Evolutionary conservation across 2,113 vertebrate genomes (phyloP).

Genomic region (Morone saxatilis): DNA sequence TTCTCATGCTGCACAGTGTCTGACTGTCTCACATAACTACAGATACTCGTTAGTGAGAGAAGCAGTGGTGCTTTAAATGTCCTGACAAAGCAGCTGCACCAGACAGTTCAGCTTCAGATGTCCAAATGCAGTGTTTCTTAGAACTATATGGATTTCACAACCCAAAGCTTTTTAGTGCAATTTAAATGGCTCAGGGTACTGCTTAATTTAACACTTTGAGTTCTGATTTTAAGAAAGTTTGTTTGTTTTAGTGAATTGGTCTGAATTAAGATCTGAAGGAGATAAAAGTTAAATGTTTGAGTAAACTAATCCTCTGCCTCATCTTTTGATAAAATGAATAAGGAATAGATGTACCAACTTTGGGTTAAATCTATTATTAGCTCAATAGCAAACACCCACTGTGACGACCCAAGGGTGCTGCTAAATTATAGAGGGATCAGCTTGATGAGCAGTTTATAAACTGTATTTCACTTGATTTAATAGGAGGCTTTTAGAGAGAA

Average conservation of each 20-base stretch:
- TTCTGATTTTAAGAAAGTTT: neutral
- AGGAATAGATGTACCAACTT: no score
- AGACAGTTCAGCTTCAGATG: neutral
- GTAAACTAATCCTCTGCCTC: neutral
- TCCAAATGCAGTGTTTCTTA: neutral
- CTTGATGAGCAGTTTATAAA: neutral
- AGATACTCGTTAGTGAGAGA: conserved; percentile 23
- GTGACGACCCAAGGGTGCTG: neutral
- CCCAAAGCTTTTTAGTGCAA: neutral
- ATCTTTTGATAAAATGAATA: no score
- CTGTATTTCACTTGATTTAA: neutral
- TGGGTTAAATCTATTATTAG: neutral
- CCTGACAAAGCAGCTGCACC: conserved; percentile 11
- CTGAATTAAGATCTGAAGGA: neutral
- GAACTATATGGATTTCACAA: conserved; percentile 3
- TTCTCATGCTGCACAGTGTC: conserved; percentile 26
- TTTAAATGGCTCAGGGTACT: neutral
- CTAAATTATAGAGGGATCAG: neutral
- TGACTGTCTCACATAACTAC: conserved; percentile 40
- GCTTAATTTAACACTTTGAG: neutral
- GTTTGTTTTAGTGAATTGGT: neutral
- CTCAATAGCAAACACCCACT: neutral
- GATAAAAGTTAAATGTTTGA: neutral
- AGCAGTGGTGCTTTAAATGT: conserved; percentile 39
- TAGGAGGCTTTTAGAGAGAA: neutral